Conservation (phyloP, 2,888 invertebrate genomes). For the Serripes groenlandicus region DNA sequence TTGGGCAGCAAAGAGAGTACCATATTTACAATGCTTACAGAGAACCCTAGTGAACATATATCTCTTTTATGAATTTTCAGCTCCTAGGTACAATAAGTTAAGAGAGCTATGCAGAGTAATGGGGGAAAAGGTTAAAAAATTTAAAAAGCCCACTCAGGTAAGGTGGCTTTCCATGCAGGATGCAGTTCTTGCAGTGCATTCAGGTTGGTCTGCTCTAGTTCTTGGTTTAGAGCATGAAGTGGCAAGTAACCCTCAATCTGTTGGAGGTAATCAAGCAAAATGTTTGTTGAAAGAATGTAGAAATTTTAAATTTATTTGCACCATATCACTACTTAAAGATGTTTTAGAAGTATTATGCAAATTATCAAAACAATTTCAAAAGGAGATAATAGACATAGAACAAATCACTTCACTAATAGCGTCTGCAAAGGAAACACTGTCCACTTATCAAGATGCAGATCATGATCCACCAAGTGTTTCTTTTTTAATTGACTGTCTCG, state of each 20-base stretch:
- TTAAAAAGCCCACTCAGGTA: conserved; percentile 38
- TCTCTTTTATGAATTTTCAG: conserved; percentile 38
- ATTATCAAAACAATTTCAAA: conserved; percentile 2
- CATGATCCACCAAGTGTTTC: conserved; percentile 2
- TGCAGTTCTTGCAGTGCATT: conserved; percentile 16
- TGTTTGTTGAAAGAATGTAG: conserved; percentile 35
- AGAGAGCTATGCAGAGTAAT: conserved; percentile 33
- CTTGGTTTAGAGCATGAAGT: conserved; percentile 41
- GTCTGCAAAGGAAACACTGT: conserved; percentile 19
- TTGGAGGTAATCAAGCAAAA: conserved; percentile 21
- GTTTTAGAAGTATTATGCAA: not conserved
- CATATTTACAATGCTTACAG: conserved; percentile 28
- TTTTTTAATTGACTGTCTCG: conserved; percentile 18
- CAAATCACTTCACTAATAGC: conserved; percentile 11
- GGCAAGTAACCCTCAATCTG: conserved; percentile 21
- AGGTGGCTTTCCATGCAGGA: conserved; percentile 33
- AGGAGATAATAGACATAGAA: conserved; percentile 18
- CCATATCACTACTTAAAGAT: conserved; percentile 11
- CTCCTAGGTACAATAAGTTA: conserved; percentile 27
- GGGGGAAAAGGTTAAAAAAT: conserved; percentile 17
- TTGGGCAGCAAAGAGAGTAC: conserved; percentile 33
- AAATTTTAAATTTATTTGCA: conserved; percentile 39
- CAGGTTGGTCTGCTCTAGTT: conserved; percentile 28
- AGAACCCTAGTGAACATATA: conserved; percentile 30
- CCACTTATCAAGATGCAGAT: conserved; percentile 1